phyloP scores from a whole-genome alignment of 2,888 invertebrate species.

The Tenthredo scrophulariae region DNA sequence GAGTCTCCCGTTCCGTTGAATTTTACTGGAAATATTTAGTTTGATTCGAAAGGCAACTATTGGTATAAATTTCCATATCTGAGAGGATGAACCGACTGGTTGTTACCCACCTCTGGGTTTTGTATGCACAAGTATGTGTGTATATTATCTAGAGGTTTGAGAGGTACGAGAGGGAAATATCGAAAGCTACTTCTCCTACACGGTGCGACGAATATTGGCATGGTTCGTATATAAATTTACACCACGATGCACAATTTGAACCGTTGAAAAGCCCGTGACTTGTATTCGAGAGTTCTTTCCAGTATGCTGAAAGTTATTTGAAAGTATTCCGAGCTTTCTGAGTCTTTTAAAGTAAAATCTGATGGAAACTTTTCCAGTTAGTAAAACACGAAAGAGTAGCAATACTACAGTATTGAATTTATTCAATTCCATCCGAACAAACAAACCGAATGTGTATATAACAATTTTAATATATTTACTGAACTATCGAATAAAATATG shows the following conservation, averaged over 20 bases:
- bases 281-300: slow-evolving; percentile 3
- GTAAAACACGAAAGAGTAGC: background rate
- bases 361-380: slow-evolving; percentile 17
- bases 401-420: background rate
- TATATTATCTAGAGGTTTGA: background rate
- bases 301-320: background rate
- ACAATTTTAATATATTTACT: background rate
- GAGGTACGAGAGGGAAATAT: slow-evolving; percentile 17
- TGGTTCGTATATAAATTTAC: slow-evolving; percentile 33
- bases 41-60: background rate
- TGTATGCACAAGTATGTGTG: background rate
- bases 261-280: slow-evolving; percentile 5
- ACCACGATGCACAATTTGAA: slow-evolving; percentile 33
- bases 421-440: background rate
- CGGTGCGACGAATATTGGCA: slow-evolving; percentile 32
- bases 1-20: background rate
- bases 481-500: background rate
- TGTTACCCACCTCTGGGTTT: slow-evolving; percentile 10
- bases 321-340: background rate
- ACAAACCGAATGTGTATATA: background rate
- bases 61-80: background rate
- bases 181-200: background rate
- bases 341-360: background rate
- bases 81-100: background rate
- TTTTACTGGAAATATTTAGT: background rate